Conservation (phyloP, 2,888 invertebrate genomes). For the Caenorhabditis macrosperma region DNA sequence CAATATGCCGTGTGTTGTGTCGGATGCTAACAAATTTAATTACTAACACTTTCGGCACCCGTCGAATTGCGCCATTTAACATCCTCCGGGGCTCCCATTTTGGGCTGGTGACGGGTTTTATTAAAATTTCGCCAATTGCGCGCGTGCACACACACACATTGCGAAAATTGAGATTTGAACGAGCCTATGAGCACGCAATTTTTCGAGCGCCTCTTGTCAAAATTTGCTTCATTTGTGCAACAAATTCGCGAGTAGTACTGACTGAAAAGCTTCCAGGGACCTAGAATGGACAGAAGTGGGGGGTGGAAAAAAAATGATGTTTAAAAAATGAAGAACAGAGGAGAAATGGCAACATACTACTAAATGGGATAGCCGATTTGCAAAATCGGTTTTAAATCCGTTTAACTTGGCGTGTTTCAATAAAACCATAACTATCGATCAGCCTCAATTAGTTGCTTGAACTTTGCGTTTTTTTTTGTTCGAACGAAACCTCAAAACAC, state of each 20-base stretch:
- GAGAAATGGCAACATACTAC: constrained; percentile 57
- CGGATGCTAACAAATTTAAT: constrained; percentile 68
- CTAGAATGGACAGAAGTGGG: background rate
- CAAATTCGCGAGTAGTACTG: background rate
- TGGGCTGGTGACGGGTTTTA: constrained; percentile 51
- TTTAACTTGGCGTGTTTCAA: constrained; percentile 36
- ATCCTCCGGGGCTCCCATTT: constrained; percentile 23
- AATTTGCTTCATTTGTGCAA: constrained; percentile 26
- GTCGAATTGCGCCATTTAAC: constrained; percentile 68
- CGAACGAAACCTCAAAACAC: background rate
- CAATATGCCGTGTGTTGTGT: constrained; percentile 60
- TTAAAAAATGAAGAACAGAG: constrained; percentile 24
- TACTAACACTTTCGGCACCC: constrained; percentile 64
- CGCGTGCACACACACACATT: background rate
- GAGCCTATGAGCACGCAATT: constrained; percentile 52
- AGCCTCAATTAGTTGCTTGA: constrained; percentile 13
- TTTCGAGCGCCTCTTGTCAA: constrained; percentile 20
- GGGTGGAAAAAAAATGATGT: background rate
- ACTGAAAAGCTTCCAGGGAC: background rate
- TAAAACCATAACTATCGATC: constrained; percentile 16
- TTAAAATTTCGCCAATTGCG: constrained; percentile 53
- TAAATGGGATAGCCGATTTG: constrained; percentile 53
- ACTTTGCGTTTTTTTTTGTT: constrained; percentile 1
- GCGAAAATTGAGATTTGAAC: constrained; percentile 59
- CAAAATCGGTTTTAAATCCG: constrained; percentile 60